A percentile compares a stretch with the other conserved stretches of the same genome.
Conservation (phyloP, 1,140 invertebrate genomes). For the Diuraphis noxia region DNA sequence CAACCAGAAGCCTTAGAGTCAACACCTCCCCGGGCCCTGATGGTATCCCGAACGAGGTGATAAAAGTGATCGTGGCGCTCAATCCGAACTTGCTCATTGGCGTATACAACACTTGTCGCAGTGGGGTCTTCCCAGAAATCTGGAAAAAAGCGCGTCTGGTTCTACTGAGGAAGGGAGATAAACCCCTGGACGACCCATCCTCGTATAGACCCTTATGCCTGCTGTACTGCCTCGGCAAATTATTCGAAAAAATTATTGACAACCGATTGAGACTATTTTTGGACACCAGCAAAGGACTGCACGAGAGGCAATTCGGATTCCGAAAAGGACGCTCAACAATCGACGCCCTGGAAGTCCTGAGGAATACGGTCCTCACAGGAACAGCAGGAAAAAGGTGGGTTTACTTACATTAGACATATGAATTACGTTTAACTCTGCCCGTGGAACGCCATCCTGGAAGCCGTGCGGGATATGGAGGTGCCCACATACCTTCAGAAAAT, state of each 20-base stretch:
- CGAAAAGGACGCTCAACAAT: not conserved
- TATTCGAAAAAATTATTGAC: not conserved
- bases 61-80: not conserved
- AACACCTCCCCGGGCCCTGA: not conserved
- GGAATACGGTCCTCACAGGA: no score
- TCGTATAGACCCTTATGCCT: not conserved
- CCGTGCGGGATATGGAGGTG: not conserved
- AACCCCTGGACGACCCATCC: not conserved
- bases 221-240: not conserved
- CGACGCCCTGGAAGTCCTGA: not conserved
- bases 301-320: not conserved
- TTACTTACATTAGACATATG: no score
- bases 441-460: no score
- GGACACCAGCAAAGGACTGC: not conserved
- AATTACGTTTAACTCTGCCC: no score
- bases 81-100: not conserved
- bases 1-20: not conserved
- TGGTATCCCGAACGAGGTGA: not conserved
- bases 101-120: not conserved
- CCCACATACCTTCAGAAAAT: not conserved
- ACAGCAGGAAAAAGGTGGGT: no score
- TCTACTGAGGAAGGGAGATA: not conserved
- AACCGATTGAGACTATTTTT: not conserved
- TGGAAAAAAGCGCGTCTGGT: not conserved
- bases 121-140: not conserved